Conservation (phyloP, 2,888 invertebrate species). For the Morpho achilles region DNA sequence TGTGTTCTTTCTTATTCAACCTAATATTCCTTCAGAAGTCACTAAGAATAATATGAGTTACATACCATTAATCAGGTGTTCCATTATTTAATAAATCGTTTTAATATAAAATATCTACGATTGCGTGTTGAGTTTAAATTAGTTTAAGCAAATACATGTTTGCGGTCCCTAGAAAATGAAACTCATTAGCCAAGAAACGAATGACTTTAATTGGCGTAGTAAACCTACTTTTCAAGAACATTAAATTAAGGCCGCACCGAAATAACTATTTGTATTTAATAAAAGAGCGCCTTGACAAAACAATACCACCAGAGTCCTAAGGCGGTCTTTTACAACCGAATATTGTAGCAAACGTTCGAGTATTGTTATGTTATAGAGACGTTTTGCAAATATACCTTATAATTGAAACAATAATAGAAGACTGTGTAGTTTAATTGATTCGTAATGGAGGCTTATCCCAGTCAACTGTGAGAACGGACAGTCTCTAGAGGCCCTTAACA, state of each 20-base stretch:
- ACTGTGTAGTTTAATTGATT: too few species aligned
- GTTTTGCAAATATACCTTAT: too few species aligned
- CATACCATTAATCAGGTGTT: slow-evolving; percentile 12
- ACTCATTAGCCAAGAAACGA: slow-evolving; percentile 22
- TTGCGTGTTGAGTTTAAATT: slow-evolving; percentile 21
- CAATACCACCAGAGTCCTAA: slow-evolving; percentile 19
- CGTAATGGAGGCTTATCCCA: too few species aligned
- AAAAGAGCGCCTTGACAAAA: slow-evolving; percentile 25
- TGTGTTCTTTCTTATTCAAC: background rate
- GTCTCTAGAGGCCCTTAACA: too few species aligned
- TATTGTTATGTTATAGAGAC: too few species aligned
- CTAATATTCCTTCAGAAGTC: slow-evolving; percentile 4
- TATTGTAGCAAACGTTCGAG: slow-evolving; percentile 5
- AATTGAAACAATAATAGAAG: too few species aligned
- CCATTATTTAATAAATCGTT: slow-evolving; percentile 9
- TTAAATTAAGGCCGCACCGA: slow-evolving; percentile 24
- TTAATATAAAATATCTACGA: slow-evolving; percentile 5
- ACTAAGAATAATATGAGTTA: background rate
- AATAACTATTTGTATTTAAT: slow-evolving; percentile 28
- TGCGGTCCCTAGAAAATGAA: slow-evolving; percentile 21
- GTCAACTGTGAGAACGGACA: too few species aligned
- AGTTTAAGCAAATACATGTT: slow-evolving; percentile 21
- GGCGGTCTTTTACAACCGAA: slow-evolving; percentile 21
- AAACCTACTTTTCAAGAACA: slow-evolving; percentile 22
- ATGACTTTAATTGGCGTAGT: slow-evolving; percentile 24